These are phyloP conservation scores for Leucophora obtusa DNA, from an alignment of 2,888 invertebrate genomes.

Conservation along the genomic window DNA sequence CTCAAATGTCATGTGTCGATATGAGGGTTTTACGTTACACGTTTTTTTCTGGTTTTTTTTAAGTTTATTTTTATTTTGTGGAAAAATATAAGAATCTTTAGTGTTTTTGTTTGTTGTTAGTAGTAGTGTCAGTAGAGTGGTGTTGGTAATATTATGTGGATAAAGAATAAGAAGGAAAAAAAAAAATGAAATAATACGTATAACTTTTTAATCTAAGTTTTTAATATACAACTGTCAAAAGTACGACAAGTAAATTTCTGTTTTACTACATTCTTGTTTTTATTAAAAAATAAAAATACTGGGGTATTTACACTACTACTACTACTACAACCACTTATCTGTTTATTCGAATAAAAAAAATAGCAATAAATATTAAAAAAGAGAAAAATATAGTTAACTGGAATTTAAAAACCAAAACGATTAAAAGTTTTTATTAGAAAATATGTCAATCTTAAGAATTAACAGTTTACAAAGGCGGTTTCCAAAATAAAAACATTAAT, in stretches of 20 bases:
- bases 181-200: slow-evolving; percentile 36
- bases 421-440: not conserved
- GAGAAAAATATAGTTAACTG: not conserved
- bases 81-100: slow-evolving; percentile 27
- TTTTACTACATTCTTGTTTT: slow-evolving; percentile 13
- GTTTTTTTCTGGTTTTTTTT: slow-evolving; percentile 23
- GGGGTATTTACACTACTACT: not conserved
- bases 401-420: slow-evolving; percentile 18
- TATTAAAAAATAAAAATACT: not conserved
- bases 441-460: too few species aligned
- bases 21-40: slow-evolving; percentile 44
- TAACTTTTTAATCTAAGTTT: slow-evolving; percentile 59
- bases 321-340: not conserved
- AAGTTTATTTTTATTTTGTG: not conserved
- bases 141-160: slow-evolving; percentile 27
- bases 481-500: too few species aligned
- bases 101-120: not conserved
- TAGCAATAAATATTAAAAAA: slow-evolving; percentile 19
- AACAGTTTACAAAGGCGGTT: too few species aligned
- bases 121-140: slow-evolving; percentile 20
- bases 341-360: not conserved
- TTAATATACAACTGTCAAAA: slow-evolving; percentile 60
- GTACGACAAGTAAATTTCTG: slow-evolving; percentile 43
- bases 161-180: not conserved
- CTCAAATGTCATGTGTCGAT: slow-evolving; percentile 59